Percentiles rank a stretch among this genome's conserved stretches.
phyloP scores from a whole-genome alignment of 2,888 invertebrate genomes.

The Brachyopa scutellaris region DNA sequence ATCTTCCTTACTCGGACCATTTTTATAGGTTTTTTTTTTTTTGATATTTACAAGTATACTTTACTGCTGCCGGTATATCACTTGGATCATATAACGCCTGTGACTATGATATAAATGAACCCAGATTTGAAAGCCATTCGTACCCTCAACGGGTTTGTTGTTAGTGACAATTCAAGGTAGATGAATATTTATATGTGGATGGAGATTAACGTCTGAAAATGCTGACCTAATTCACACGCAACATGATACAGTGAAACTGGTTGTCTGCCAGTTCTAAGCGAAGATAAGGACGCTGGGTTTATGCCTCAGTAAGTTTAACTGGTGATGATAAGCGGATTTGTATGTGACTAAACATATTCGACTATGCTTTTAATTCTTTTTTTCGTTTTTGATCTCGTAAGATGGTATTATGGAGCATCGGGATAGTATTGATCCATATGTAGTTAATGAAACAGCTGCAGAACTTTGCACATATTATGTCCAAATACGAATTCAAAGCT shows the following conservation, averaged over 20 bases:
- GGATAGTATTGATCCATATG: too few species aligned
- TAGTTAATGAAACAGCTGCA: too few species aligned
- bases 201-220: conserved; percentile 12
- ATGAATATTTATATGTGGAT: conserved; percentile 6
- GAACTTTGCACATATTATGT: too few species aligned
- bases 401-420: too few species aligned
- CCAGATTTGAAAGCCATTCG: conserved; percentile 3
- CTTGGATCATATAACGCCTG: conserved; percentile 31
- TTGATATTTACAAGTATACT: conserved; percentile 11
- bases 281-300: conserved; percentile 32
- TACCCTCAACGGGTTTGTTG: conserved; percentile 2
- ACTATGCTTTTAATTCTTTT: not conserved
- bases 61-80: conserved; percentile 3
- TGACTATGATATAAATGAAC: conserved; percentile 16
- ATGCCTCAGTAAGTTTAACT: conserved; percentile 1
- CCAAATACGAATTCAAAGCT: too few species aligned
- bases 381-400: not conserved
- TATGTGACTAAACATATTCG: not conserved
- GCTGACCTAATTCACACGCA: conserved; percentile 32
- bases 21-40: conserved; percentile 30
- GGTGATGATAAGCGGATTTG: conserved; percentile 47
- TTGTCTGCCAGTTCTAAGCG: not conserved
- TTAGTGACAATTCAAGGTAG: not conserved
- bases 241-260: not conserved
- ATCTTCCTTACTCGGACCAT: conserved; percentile 17